Conservation (phyloP, 2,888 invertebrate species). For the Tenthredo scrophulariae region DNA sequence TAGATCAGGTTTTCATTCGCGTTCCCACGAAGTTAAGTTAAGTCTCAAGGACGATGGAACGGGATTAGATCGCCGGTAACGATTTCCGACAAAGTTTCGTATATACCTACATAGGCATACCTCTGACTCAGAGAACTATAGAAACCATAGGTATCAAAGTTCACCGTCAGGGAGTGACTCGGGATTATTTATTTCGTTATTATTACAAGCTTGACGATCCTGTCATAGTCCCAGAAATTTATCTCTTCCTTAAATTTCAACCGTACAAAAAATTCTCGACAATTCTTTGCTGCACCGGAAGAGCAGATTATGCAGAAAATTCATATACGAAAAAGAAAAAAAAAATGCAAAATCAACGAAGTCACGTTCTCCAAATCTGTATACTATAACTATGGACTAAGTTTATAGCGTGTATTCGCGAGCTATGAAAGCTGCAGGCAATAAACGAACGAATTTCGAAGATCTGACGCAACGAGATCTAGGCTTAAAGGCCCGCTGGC, state of each 20-base stretch:
- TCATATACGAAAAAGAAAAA: not conserved
- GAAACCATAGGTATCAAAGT: constrained; percentile 19
- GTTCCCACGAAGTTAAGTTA: constrained; percentile 53
- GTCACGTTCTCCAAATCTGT: not conserved
- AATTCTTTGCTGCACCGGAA: not conserved
- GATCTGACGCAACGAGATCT: constrained; percentile 44
- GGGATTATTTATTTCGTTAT: not conserved
- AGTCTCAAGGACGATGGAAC: constrained; percentile 52
- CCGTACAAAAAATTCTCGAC: not conserved
- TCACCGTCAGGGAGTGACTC: not conserved
- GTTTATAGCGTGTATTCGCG: not conserved
- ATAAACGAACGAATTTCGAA: constrained; percentile 19
- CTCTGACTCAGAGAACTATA: constrained; percentile 24
- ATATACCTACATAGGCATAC: not conserved
- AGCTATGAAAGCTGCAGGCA: constrained; percentile 51
- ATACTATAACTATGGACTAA: not conserved
- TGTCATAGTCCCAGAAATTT: not conserved
- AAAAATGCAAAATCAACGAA: not conserved
- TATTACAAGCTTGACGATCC: not conserved
- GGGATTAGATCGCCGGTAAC: constrained; percentile 52
- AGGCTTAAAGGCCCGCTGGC: constrained; percentile 42
- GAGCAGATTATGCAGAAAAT: not conserved
- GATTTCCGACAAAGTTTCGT: constrained; percentile 44
- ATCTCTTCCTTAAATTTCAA: not conserved
- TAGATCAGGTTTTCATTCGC: constrained; percentile 47